Conservation (phyloP, 2,113 vertebrate species). For the Paramormyrops kingsleyae region DNA sequence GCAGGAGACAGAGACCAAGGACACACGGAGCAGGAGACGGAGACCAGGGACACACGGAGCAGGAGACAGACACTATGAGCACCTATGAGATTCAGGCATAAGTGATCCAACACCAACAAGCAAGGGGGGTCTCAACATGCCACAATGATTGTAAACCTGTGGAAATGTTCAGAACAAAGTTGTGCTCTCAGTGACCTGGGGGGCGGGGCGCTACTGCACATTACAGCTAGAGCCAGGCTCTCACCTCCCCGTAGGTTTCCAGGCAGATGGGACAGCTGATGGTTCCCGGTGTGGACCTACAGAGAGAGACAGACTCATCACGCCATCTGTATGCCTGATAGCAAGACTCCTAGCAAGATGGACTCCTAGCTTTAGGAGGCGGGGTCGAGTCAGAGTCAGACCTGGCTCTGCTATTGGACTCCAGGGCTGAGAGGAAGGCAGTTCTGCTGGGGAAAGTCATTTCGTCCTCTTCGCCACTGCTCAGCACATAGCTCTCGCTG, state of each 20-base stretch:
- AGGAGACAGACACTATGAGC: neutral
- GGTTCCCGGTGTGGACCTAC: constrained; percentile 64
- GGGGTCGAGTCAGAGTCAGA: neutral
- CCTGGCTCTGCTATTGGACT: constrained; percentile 20
- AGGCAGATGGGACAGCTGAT: constrained; percentile 86
- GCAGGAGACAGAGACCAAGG: too few species aligned
- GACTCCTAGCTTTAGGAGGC: neutral
- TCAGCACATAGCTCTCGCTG: constrained; percentile 79
- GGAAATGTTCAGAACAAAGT: neutral
- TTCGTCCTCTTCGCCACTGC: constrained; percentile 86
- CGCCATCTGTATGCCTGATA: neutral
- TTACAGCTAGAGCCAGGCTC: constrained; percentile 19
- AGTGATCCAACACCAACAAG: neutral
- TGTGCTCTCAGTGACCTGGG: neutral
- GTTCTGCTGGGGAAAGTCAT: constrained; percentile 37
- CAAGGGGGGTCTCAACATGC: neutral
- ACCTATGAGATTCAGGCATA: neutral
- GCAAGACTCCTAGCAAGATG: neutral
- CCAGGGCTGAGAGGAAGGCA: constrained; percentile 16
- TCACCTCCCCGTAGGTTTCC: constrained; percentile 83
- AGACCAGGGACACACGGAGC: too few species aligned
- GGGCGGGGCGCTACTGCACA: neutral
- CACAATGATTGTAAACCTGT: neutral
- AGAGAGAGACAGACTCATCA: constrained; percentile 16
- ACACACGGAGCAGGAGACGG: too few species aligned